Conservation (phyloP, 2,797 vertebrate genomes). For the Poeciliopsis turneri region DNA sequence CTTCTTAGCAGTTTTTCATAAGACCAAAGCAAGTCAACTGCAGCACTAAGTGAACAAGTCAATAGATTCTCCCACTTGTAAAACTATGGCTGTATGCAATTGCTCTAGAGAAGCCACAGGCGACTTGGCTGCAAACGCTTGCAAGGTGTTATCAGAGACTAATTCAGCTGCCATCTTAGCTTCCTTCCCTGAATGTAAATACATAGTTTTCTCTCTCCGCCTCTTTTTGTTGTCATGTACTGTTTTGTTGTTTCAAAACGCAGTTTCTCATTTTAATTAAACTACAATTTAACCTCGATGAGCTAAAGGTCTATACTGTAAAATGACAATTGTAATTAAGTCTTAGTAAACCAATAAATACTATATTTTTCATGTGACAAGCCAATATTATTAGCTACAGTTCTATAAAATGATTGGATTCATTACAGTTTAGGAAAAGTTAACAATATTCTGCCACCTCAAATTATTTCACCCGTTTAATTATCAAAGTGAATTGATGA, state of each 20-base stretch:
- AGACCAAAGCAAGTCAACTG: neutral
- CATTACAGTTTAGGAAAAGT: neutral
- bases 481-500: neutral
- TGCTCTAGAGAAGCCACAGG: neutral
- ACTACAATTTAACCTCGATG: neutral
- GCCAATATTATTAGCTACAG: neutral
- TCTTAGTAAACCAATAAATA: too few species aligned
- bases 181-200: too few species aligned
- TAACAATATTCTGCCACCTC: neutral
- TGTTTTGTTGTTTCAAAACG: neutral
- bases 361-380: too few species aligned
- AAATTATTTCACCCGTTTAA: neutral
- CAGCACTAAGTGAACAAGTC: neutral
- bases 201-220: too few species aligned
- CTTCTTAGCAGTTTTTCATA: neutral
- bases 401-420: neutral
- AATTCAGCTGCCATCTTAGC: too few species aligned
- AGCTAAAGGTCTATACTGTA: neutral
- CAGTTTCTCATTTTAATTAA: neutral
- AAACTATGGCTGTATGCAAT: neutral
- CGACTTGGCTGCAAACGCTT: neutral
- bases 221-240: too few species aligned
- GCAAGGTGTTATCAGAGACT: neutral
- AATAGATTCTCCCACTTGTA: neutral
- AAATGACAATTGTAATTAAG: neutral